Percentiles rank a stretch among this genome's conserved stretches.
phyloP scores from a whole-genome alignment of 2,113 vertebrate species.

The Xenotilapia leptura region DNA sequence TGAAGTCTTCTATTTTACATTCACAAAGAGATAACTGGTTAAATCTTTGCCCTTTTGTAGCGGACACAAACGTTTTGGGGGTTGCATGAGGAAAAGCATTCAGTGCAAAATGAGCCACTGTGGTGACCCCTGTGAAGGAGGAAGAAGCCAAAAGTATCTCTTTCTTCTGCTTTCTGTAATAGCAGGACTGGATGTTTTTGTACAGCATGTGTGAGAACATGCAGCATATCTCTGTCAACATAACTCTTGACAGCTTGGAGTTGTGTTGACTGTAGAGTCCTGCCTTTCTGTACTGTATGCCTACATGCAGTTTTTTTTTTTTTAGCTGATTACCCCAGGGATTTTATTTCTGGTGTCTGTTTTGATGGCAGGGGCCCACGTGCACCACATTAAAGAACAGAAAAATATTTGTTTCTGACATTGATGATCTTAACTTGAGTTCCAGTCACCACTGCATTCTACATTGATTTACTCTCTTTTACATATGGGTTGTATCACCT shows the following conservation, averaged over 20 bases:
- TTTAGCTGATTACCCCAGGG: background rate
- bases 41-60: background rate
- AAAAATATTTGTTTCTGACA: background rate
- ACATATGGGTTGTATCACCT: background rate
- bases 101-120: background rate
- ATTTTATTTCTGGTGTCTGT: background rate
- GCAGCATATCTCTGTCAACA: background rate
- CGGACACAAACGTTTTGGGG: background rate
- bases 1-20: background rate
- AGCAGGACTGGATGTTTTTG: background rate
- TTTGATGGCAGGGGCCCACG: background rate
- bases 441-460: background rate
- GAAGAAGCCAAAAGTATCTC: background rate
- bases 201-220: background rate
- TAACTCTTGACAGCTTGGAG: slow-evolving; percentile 15
- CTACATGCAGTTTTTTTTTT: background rate
- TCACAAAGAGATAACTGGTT: background rate
- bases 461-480: background rate
- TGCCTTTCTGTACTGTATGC: background rate
- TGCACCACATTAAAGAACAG: background rate
- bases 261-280: background rate
- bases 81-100: background rate
- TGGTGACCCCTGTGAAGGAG: background rate
- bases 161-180: background rate
- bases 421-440: background rate